These are phyloP conservation scores for Hypocryptadius cinnamomeus DNA, from an alignment of 2,113 vertebrate genomes.

Conservation along the genomic window DNA sequence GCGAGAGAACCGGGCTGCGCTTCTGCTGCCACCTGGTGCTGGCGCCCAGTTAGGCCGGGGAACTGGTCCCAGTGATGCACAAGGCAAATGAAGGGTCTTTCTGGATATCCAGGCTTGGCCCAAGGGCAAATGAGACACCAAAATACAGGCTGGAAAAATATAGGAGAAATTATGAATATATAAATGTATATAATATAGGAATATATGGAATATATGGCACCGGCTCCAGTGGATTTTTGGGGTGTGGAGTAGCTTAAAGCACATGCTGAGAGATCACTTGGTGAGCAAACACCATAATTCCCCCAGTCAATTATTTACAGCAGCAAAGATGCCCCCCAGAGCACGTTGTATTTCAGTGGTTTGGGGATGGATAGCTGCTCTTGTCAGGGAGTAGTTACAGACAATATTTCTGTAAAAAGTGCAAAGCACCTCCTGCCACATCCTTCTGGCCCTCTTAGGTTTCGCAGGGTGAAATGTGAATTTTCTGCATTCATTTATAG, in stretches of 20 bases:
- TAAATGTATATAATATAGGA: too few species aligned
- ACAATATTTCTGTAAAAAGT: background rate
- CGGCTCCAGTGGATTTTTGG: background rate
- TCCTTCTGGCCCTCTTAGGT: background rate
- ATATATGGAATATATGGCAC: background rate
- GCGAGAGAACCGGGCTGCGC: background rate
- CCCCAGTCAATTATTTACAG: background rate
- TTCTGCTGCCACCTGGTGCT: slow-evolving; percentile 25
- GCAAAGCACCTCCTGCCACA: background rate
- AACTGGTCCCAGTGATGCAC: background rate
- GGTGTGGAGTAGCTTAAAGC: background rate
- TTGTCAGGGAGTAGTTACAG: background rate
- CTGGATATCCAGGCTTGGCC: background rate
- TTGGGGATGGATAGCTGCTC: background rate
- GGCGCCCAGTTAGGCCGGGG: background rate
- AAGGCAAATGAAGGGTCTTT: background rate
- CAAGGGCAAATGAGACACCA: background rate
- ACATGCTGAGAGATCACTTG: rapidly evolving
- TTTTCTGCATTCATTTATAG: background rate
- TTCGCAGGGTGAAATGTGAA: background rate
- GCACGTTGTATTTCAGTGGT: background rate
- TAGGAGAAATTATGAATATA: too few species aligned
- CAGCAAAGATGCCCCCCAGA: background rate
- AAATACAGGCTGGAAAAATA: background rate
- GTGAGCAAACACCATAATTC: background rate